Conservation (phyloP, 1,140 invertebrate genomes). For the Magallana angulata region DNA sequence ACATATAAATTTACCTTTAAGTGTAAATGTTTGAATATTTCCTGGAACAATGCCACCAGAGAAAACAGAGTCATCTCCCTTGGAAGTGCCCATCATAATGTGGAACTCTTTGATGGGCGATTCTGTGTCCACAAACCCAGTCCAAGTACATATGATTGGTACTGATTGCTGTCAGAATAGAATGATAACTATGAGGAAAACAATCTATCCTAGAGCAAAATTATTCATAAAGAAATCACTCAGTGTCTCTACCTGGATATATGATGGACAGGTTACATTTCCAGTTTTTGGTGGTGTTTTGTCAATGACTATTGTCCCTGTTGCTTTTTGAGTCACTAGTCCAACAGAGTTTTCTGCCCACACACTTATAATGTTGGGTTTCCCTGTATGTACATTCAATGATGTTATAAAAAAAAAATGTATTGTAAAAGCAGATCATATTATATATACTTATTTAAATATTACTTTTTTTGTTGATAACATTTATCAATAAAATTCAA, state of each 20-base stretch:
- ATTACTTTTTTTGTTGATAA: no score
- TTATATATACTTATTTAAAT: no score
- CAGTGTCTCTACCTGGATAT: slow-evolving; percentile 57
- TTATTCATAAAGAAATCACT: no score
- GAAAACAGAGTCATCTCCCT: slow-evolving; percentile 55
- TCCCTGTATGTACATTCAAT: slow-evolving; percentile 50
- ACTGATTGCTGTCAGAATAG: slow-evolving; percentile 40
- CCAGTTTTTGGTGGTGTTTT: slow-evolving; percentile 57
- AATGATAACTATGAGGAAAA: background rate
- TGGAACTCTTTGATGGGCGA: slow-evolving; percentile 56
- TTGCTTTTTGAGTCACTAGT: slow-evolving; percentile 49
- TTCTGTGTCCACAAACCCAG: slow-evolving; percentile 60
- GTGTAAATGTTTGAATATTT: slow-evolving; percentile 36
- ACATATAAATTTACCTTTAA: slow-evolving; percentile 40
- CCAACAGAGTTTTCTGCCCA: slow-evolving; percentile 63
- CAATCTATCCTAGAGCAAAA: no score
- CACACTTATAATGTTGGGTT: slow-evolving; percentile 65
- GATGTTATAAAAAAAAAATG: no score
- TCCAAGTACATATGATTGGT: slow-evolving; percentile 60
- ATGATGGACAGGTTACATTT: slow-evolving; percentile 60
- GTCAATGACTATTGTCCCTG: slow-evolving; percentile 63
- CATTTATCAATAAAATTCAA: no score
- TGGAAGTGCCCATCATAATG: slow-evolving; percentile 55
- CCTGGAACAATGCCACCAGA: slow-evolving; percentile 41
- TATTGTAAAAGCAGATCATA: no score